Base-by-base conservation (phyloP, 2,888 invertebrate species). In the Eretmocerus hayati region DNA sequence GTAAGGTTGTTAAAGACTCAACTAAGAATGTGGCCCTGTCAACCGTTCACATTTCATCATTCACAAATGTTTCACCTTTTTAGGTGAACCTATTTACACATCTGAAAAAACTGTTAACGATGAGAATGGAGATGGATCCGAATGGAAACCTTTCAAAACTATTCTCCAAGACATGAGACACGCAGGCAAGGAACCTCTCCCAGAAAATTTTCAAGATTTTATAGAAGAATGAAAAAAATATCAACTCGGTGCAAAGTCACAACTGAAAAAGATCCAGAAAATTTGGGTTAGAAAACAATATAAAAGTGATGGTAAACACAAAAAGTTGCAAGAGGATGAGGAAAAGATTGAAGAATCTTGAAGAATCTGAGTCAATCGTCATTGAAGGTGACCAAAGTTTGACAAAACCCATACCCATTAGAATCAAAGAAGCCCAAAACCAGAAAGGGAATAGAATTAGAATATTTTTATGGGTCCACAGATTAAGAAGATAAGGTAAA, bases 381-480 rank as follows among this genome's bases (percentile, higher is more conserved):
- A 84, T 99, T 41, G 68, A 75, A 42, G 83, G 90, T 68, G 90
- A 99, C 72, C 66, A 80, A 33, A 80, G 79, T 42, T 76, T 93
- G 55, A 85, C 92, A 0, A 73, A 75, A 46, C 87, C 96, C 0
- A 78, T 75, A 52, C 64, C 75, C 58, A 81, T 93, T 15, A 93
- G 90, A 74, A 91, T 99, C 53, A 71, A 75, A 42, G 76, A 87
- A 48, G 77, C 85, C 66, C 48, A 65, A 15, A 67, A 77, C 0
- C 65, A 82, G 58, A 80, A 91, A 22, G 81, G 77, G 3, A 66
- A 80, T 48, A 79, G 97, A 42, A 84, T 99, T 0, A 85, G 86
- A 64, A 75, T 99, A 19, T 85, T 75, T 63, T 99, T 96, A 11
- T 99, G 97, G 97, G 91, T 92, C 2, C 97, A 99, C 73, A 80